Evolutionary conservation across 2,113 vertebrate genomes (phyloP).

Genomic region (Coracopsis vasa): DNA sequence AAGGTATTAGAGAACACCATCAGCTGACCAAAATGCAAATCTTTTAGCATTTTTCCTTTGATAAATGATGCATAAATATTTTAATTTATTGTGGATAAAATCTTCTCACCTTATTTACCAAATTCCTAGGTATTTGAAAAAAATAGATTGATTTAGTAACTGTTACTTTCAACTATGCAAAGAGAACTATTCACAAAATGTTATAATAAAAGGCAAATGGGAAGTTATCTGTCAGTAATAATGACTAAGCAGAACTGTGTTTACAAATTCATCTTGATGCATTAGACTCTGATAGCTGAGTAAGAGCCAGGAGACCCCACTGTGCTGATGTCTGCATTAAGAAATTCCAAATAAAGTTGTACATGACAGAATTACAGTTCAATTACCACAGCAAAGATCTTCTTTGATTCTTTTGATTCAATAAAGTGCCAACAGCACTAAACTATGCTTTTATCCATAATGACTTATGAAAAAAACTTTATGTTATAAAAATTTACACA

Average conservation of each 20-base stretch:
- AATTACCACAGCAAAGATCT: not conserved
- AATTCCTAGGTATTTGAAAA: not conserved
- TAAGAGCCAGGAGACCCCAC: not conserved
- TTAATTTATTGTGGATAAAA: not conserved
- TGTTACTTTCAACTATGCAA: not conserved
- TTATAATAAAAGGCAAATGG: not conserved
- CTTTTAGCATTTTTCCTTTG: not conserved
- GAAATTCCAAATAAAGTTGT: not conserved
- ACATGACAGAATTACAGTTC: not conserved
- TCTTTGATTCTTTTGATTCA: not conserved
- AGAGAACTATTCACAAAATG: not conserved
- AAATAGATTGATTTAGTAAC: not conserved
- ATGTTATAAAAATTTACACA: not conserved
- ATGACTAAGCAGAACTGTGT: not conserved
- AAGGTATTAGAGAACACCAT: not conserved
- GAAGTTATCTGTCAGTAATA: not conserved
- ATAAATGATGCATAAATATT: not conserved
- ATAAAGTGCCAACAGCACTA: not conserved
- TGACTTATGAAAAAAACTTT: not conserved
- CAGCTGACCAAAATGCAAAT: not conserved
- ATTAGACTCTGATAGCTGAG: not conserved
- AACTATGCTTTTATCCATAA: not conserved
- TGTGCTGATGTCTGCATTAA: not conserved
- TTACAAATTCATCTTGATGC: not conserved
- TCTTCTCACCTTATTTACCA: not conserved